phyloP scores from a whole-genome alignment of 1,140 invertebrate genomes.

The Ostrea edulis region DNA sequence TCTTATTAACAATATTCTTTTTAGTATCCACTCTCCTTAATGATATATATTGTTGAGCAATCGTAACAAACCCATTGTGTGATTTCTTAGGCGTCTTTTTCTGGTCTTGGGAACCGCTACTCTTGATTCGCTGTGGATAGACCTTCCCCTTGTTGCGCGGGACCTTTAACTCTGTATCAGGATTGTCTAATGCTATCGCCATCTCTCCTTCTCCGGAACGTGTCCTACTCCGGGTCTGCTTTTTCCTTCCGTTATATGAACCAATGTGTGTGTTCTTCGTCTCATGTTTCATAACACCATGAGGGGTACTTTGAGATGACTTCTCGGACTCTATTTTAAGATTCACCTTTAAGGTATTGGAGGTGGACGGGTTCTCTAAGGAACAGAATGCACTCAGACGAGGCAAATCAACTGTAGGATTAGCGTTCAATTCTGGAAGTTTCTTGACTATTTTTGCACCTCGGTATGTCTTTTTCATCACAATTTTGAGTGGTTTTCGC shows the following conservation, averaged over 20 bases:
- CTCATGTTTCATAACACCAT: not conserved
- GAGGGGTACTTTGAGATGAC: not conserved
- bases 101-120: not conserved
- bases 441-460: not conserved
- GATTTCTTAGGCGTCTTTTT: not conserved
- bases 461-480: not conserved
- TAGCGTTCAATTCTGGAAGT: not conserved
- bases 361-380: not conserved
- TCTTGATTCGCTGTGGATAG: not conserved
- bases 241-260: not conserved
- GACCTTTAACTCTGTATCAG: not conserved
- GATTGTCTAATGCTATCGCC: not conserved
- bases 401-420: not conserved
- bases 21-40: no score
- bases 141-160: not conserved
- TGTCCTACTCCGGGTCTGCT: constrained; percentile 29
- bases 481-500: constrained; percentile 12
- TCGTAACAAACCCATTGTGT: not conserved
- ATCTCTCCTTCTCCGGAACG: constrained; percentile 36
- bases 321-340: not conserved
- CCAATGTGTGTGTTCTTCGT: not conserved
- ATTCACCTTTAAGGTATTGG: not conserved
- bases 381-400: not conserved
- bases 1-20: no score
- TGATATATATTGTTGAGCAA: no score